phyloP scores from a whole-genome alignment of 2,888 invertebrate species.

The Cerceris ruficornis region DNA sequence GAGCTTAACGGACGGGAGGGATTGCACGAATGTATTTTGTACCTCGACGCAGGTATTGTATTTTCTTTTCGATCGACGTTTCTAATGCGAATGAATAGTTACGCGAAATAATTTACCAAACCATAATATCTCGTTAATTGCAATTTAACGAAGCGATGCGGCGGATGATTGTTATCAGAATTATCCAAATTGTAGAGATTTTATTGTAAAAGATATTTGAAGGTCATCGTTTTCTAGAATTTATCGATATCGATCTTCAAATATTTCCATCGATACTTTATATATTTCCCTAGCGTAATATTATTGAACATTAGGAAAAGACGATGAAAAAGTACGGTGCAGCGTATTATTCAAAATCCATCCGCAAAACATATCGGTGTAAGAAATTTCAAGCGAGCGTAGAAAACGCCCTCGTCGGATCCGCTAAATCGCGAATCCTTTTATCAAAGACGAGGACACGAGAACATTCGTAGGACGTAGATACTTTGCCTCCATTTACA shows the following conservation, averaged over 20 bases:
- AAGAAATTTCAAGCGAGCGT: constrained; percentile 11
- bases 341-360: background rate
- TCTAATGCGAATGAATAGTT: constrained; percentile 7
- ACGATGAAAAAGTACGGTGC: too few species aligned
- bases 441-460: constrained; percentile 53
- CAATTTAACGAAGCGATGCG: background rate
- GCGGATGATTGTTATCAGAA: background rate
- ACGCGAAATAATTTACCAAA: constrained; percentile 31
- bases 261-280: background rate
- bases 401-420: constrained; percentile 28
- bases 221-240: too few species aligned
- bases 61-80: constrained; percentile 22
- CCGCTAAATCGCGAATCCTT: constrained; percentile 48
- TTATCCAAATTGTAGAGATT: too few species aligned
- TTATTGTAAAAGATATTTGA: too few species aligned
- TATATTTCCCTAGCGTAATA: background rate
- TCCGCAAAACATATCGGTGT: background rate
- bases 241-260: background rate
- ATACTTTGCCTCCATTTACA: constrained; percentile 62
- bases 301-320: too few species aligned
- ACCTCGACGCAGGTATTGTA: constrained; percentile 28
- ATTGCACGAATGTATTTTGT: constrained; percentile 37
- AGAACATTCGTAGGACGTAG: constrained; percentile 56
- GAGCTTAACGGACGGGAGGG: constrained; percentile 10
- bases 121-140: background rate